phyloP scores from a whole-genome alignment of 2,113 vertebrate genomes.

The Platichthys flesus region DNA sequence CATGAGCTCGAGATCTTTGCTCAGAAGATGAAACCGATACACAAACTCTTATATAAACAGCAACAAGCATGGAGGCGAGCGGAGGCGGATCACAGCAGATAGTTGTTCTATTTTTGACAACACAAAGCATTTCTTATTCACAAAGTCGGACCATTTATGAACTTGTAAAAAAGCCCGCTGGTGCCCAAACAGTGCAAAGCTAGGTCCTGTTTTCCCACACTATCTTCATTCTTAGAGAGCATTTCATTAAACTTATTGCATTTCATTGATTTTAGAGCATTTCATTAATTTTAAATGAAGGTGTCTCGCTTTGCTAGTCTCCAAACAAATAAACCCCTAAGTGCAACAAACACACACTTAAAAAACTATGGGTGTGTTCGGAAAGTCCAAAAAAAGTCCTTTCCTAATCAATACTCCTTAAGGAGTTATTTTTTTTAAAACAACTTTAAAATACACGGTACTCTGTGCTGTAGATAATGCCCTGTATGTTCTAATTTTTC shows the following conservation, averaged over 20 bases:
- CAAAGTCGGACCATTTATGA: constrained; percentile 7
- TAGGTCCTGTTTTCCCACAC: neutral
- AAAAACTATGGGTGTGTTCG: too few relatives aligned
- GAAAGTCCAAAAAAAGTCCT: too few relatives aligned
- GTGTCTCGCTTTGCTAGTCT: too few relatives aligned
- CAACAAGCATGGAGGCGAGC: constrained; percentile 21
- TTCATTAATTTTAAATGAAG: too few relatives aligned
- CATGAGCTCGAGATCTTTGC: constrained; percentile 15
- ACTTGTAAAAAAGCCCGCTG: neutral
- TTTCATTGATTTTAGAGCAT: neutral
- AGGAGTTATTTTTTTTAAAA: too few relatives aligned
- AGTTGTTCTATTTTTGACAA: constrained; percentile 34
- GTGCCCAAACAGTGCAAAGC: neutral
- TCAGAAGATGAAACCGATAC: constrained; percentile 34
- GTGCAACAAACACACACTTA: too few relatives aligned
- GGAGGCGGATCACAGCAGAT: constrained; percentile 26
- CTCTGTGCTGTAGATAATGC: too few relatives aligned
- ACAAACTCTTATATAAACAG: constrained; percentile 44
- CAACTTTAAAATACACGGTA: too few relatives aligned
- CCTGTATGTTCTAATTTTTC: too few relatives aligned
- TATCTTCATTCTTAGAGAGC: neutral
- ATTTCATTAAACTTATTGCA: constrained; percentile 4
- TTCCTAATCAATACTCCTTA: too few relatives aligned
- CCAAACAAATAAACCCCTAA: too few relatives aligned
- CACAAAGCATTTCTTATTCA: neutral